Evolutionary conservation across 2,797 vertebrate genomes (phyloP).

Genomic region (Pelobates cultripes): DNA sequence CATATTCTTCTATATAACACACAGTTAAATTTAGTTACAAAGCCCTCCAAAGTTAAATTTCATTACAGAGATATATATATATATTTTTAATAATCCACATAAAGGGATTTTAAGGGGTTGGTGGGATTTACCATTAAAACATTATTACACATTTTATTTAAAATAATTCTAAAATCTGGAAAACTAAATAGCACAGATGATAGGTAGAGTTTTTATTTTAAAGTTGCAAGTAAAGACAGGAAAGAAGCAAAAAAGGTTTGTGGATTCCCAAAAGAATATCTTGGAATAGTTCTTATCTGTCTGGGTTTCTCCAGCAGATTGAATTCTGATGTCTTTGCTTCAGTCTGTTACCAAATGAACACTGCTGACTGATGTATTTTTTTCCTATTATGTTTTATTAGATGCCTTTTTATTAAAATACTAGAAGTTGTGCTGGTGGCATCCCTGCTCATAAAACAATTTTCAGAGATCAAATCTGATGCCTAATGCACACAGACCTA

Average conservation of each 20-base stretch:
- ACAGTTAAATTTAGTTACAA: too few relatives aligned
- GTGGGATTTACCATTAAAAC: too few relatives aligned
- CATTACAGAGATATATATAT: too few relatives aligned
- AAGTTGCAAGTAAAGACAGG: background rate
- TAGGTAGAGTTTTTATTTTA: background rate
- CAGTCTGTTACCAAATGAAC: background rate
- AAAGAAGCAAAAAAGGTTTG: background rate
- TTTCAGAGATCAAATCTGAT: conserved; percentile 42
- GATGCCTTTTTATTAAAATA: conserved; percentile 31
- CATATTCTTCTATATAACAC: too few relatives aligned
- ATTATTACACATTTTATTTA: too few relatives aligned
- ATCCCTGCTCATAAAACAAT: conserved; percentile 27
- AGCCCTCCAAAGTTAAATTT: too few relatives aligned
- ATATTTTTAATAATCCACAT: too few relatives aligned
- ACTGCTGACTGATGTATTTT: background rate
- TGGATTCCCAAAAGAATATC: background rate
- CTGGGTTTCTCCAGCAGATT: background rate
- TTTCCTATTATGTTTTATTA: conserved; percentile 27
- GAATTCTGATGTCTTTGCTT: background rate
- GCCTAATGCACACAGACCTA: conserved; percentile 43
- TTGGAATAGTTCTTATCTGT: background rate
- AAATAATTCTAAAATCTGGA: background rate
- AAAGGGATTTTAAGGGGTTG: too few relatives aligned
- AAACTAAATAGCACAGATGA: background rate
- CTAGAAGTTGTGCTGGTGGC: conserved; percentile 15